phyloP scores from a whole-genome alignment of 2,113 vertebrate genomes.

The Ophiodon elongatus region DNA sequence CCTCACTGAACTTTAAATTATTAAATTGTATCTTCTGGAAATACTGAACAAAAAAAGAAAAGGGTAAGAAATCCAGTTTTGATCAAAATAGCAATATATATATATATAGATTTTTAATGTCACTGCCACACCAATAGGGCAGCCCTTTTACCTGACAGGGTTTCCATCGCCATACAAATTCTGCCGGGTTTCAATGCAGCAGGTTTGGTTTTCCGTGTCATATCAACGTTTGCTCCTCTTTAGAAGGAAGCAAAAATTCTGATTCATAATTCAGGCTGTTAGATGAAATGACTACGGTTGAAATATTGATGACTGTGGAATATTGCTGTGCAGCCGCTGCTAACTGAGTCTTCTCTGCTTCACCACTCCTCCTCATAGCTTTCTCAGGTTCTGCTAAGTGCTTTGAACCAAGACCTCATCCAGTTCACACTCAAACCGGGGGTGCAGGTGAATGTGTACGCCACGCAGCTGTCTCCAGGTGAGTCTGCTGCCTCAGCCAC shows the following conservation, averaged over 20 bases:
- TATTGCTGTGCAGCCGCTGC: slow-evolving; percentile 57
- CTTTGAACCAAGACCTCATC: slow-evolving; percentile 82
- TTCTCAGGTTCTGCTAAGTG: slow-evolving; percentile 81
- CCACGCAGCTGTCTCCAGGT: slow-evolving; percentile 79
- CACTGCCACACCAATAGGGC: slow-evolving; percentile 32
- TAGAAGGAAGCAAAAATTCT: slow-evolving; percentile 68
- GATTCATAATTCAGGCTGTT: slow-evolving; percentile 78
- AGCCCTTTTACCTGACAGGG: slow-evolving; percentile 60
- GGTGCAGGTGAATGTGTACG: slow-evolving; percentile 77
- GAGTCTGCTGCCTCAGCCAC: slow-evolving; percentile 26
- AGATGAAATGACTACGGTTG: slow-evolving; percentile 74
- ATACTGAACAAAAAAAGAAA: neutral
- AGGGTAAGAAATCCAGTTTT: slow-evolving; percentile 12
- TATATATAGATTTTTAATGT: too few species aligned
- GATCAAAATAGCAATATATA: slow-evolving; percentile 32
- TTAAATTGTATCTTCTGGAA: slow-evolving; percentile 12
- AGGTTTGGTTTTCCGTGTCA: slow-evolving; percentile 63
- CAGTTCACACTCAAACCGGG: slow-evolving; percentile 77
- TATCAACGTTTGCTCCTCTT: slow-evolving; percentile 76
- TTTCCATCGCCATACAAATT: slow-evolving; percentile 32
- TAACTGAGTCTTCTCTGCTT: slow-evolving; percentile 62
- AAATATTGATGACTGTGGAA: slow-evolving; percentile 80
- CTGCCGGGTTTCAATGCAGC: slow-evolving; percentile 20
- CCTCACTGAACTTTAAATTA: slow-evolving; percentile 38
- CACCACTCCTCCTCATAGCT: slow-evolving; percentile 70